Conservation (phyloP, 1,140 invertebrate genomes). For the Drosophila albomicans region DNA sequence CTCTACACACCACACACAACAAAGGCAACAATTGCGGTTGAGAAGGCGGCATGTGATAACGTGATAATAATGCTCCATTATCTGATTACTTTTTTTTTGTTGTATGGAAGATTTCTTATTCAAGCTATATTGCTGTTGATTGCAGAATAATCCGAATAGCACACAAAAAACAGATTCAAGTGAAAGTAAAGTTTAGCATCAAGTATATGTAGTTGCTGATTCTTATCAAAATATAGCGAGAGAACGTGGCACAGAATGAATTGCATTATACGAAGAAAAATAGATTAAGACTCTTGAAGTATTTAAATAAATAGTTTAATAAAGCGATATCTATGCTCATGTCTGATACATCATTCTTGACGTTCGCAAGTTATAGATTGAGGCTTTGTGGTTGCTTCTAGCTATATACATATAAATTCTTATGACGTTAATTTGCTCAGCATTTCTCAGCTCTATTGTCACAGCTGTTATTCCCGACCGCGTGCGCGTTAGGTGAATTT, state of each 20-base stretch:
- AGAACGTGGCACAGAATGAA: conserved; percentile 14
- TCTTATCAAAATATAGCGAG: conserved; percentile 24
- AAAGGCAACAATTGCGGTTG: conserved; percentile 19
- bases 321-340: no score
- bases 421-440: conserved; percentile 44
- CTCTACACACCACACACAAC: conserved; percentile 1
- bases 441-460: conserved; percentile 30
- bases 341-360: neutral
- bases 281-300: no score
- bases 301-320: no score
- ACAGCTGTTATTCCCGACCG: conserved; percentile 32
- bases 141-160: conserved; percentile 27
- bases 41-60: conserved; percentile 36
- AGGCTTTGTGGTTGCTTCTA: conserved; percentile 6
- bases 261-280: no score
- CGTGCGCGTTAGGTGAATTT: conserved; percentile 9
- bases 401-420: neutral
- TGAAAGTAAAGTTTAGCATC: conserved; percentile 32
- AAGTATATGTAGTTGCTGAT: conserved; percentile 5
- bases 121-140: conserved; percentile 25
- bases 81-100: conserved; percentile 24
- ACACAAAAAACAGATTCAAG: conserved; percentile 4
- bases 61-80: conserved; percentile 40
- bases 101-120: conserved; percentile 11
- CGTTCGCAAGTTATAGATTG: neutral